phyloP scores from a whole-genome alignment of 2,797 vertebrate genomes.

The Aplochiton taeniatus region DNA sequence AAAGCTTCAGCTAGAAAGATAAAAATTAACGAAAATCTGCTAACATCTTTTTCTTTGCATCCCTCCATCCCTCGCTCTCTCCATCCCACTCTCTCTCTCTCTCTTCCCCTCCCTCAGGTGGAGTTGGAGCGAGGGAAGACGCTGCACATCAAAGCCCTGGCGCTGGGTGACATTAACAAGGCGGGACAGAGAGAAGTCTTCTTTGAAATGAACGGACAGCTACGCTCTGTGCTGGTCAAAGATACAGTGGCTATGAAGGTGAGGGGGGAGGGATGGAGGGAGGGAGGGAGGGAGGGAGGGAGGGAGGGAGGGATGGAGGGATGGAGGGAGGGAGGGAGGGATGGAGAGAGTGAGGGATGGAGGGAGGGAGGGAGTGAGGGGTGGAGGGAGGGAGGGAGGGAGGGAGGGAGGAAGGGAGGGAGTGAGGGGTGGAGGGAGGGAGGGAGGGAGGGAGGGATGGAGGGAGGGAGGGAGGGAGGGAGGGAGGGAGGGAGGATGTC shows the following conservation, averaged over 20 bases:
- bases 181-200: slow-evolving; percentile 93
- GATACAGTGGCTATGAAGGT: slow-evolving; percentile 94
- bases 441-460: too few species aligned
- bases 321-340: too few species aligned
- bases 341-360: too few species aligned
- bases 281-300: background rate
- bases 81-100: background rate
- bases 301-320: background rate
- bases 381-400: too few species aligned
- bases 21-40: too few species aligned
- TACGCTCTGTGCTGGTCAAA: slow-evolving; percentile 90
- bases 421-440: too few species aligned
- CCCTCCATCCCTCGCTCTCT: background rate
- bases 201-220: slow-evolving; percentile 94
- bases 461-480: too few species aligned
- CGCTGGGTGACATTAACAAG: slow-evolving; percentile 89
- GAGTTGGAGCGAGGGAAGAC: slow-evolving; percentile 92
- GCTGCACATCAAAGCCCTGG: slow-evolving; percentile 93
- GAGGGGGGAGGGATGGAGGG: slow-evolving; percentile 2
- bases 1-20: too few species aligned
- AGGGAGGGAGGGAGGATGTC: too few species aligned
- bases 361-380: too few species aligned
- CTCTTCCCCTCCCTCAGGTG: slow-evolving; percentile 71
- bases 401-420: too few species aligned
- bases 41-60: too few species aligned